Conservation (phyloP, 2,113 vertebrate species). For the Nesoenas mayeri region DNA sequence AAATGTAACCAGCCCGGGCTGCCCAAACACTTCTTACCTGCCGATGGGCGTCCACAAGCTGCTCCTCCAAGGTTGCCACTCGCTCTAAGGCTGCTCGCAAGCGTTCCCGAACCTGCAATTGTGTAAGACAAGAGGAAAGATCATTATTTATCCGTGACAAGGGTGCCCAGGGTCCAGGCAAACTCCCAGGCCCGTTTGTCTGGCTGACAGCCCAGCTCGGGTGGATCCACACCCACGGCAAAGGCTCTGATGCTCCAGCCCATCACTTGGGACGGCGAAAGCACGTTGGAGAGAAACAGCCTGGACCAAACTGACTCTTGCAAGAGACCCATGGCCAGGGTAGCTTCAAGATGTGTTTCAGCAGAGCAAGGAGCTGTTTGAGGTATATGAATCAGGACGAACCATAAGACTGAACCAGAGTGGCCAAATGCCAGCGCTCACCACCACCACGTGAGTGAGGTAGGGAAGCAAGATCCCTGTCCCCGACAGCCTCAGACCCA, state of each 20-base stretch:
- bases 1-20: background rate
- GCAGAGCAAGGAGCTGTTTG: background rate
- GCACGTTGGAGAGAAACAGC: background rate
- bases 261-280: background rate
- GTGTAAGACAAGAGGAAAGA: background rate
- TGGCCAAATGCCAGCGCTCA: background rate
- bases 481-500: background rate
- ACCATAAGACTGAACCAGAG: background rate
- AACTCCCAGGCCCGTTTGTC: background rate
- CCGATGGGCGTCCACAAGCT: constrained; percentile 85
- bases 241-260: background rate
- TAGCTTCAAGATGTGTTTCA: background rate
- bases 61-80: constrained; percentile 90
- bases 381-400: background rate
- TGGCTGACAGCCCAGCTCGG: background rate
- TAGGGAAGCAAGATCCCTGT: background rate
- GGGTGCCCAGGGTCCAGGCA: background rate
- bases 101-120: constrained; percentile 88
- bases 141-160: background rate
- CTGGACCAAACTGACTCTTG: background rate
- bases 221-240: background rate
- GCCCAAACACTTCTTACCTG: constrained; percentile 77
- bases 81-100: constrained; percentile 90
- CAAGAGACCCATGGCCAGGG: background rate
- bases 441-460: rapidly evolving